phyloP scores from a whole-genome alignment of 2,797 vertebrate genomes.

The Molossus molossus region DNA sequence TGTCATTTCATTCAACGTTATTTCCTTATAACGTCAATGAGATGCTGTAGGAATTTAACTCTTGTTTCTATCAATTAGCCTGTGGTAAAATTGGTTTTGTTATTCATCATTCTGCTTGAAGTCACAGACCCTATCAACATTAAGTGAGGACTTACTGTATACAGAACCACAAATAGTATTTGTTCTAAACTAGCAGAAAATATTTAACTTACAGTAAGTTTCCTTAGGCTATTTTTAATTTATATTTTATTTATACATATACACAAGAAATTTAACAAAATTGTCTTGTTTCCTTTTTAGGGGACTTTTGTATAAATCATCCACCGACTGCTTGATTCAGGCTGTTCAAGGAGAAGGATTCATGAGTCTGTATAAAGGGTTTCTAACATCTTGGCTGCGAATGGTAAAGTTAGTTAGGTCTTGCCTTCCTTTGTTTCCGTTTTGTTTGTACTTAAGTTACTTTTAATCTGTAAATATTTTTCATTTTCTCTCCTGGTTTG shows the following conservation, averaged over 20 bases:
- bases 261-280: slow-evolving; percentile 24
- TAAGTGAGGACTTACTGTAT: slow-evolving; percentile 21
- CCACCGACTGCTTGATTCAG: slow-evolving; percentile 92
- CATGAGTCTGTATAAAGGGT: slow-evolving; percentile 94
- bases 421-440: slow-evolving; percentile 49
- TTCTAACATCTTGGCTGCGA: slow-evolving; percentile 94
- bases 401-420: slow-evolving; percentile 89
- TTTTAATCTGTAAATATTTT: slow-evolving; percentile 37
- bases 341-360: slow-evolving; percentile 93
- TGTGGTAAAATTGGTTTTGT: background rate
- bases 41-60: background rate
- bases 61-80: background rate
- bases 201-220: background rate
- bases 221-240: background rate
- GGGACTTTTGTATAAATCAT: slow-evolving; percentile 93
- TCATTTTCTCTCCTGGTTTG: background rate
- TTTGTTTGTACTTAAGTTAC: slow-evolving; percentile 58
- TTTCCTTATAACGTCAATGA: background rate
- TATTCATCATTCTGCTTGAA: background rate
- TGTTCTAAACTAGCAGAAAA: slow-evolving; percentile 49
- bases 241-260: background rate
- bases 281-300: slow-evolving; percentile 86
- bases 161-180: background rate
- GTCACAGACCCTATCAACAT: background rate
- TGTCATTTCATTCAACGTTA: background rate